Conservation (phyloP, 1,140 invertebrate genomes). For the Pygmarrhopalites habei region DNA sequence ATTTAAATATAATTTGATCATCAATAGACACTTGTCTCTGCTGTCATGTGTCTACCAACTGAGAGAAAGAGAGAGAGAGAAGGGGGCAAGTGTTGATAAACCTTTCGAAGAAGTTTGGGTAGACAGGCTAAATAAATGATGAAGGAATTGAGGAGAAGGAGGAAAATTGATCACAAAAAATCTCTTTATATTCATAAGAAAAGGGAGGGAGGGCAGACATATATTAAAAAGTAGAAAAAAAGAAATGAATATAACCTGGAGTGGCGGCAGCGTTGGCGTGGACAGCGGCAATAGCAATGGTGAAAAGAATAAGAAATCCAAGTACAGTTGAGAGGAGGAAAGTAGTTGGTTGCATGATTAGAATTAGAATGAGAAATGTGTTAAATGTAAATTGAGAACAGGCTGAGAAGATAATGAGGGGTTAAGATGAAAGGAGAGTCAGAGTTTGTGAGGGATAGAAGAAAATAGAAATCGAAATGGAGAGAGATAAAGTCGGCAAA, state of each 20-base stretch:
- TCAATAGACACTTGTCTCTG: too few relatives aligned
- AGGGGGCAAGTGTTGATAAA: too few relatives aligned
- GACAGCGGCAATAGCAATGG: background rate
- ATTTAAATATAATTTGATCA: too few relatives aligned
- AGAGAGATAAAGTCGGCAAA: background rate
- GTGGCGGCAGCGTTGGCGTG: background rate
- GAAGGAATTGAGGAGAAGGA: too few relatives aligned
- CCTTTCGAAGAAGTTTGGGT: too few relatives aligned
- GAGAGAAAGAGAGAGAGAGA: too few relatives aligned
- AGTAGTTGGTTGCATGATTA: slow-evolving; percentile 1
- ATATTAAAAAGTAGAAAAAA: too few relatives aligned
- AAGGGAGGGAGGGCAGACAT: too few relatives aligned
- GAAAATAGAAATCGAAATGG: background rate
- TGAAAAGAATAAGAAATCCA: slow-evolving; percentile 8
- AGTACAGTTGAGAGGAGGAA: background rate
- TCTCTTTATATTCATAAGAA: too few relatives aligned
- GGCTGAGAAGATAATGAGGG: background rate
- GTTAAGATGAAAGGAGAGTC: background rate
- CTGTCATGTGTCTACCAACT: too few relatives aligned
- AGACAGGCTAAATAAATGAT: too few relatives aligned
- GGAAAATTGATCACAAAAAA: too few relatives aligned
- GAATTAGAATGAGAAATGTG: slow-evolving; percentile 5
- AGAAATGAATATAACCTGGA: slow-evolving; percentile 2
- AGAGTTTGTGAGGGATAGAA: background rate
- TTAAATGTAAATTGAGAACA: slow-evolving; percentile 10